Evolutionary conservation across 2,113 vertebrate genomes (phyloP), one percentile per base, ranked within the genome.

Genomic region (Rhinichthys klamathensis): DNA sequence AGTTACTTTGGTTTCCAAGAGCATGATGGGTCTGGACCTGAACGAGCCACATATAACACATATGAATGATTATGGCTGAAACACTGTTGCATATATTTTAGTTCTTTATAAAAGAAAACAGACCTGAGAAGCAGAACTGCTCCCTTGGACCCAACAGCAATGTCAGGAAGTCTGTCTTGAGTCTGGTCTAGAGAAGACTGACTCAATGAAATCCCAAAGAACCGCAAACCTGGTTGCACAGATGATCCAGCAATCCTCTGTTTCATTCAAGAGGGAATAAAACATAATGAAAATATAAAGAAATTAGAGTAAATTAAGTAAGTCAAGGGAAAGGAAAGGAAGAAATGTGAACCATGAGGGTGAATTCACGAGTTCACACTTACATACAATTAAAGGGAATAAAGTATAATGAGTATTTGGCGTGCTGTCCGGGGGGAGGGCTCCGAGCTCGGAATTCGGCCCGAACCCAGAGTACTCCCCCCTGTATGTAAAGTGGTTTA

Each of bases 111-210:
- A 1, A 16, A 65, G 3, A 25, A 61, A 51, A 56, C 70, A 85
- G 25, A 95, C 95, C 95, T 93, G 84, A 95, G 91, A 46, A 95
- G 63, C n/a, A 92, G 49, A 80, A 95, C 92, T 8, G 0, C 54
- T 5, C 94, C 94, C 85, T 90, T 94, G 84, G 94, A 93, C 63
- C 95, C 94, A 44, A 95, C 93, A 0, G 91, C 93, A 49, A 94
- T 83, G 65, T 94, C 93, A 25, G 91, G 90, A 16, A 95, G 88
- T 0, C 0, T 0, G 49, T 95, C 95, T 1, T 0, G 0, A 72
- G 88, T 94, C 6, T 86, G 92, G 83, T 95, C 94, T 80, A 87
- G 78, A 74, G 93, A 92, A 1, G 70, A 82, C 54, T 89, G 89
- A 82, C 94, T 93, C 85, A 95, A 88, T 3, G 94, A 94, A 63